Evolutionary conservation across 2,113 vertebrate genomes (phyloP).

Genomic region (Chaetodon auriga): DNA sequence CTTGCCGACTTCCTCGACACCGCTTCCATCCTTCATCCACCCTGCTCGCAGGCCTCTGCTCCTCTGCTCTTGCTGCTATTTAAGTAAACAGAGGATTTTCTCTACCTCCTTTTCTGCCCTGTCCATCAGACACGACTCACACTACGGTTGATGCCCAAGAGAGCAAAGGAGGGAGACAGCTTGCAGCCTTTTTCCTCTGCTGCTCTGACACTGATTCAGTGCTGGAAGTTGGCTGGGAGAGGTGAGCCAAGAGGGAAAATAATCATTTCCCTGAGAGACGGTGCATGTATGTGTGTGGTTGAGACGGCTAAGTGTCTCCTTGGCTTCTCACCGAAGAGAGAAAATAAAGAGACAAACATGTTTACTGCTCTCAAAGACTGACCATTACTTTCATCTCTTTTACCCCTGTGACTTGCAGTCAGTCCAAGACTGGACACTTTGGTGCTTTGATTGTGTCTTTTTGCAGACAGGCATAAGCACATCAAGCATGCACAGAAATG

Average conservation of each 20-base stretch:
- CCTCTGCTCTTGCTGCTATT: slow-evolving; percentile 31
- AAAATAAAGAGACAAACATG: slow-evolving; percentile 23
- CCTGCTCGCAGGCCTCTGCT: slow-evolving; percentile 8
- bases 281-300: slow-evolving; percentile 30
- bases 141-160: slow-evolving; percentile 58
- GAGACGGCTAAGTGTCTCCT: slow-evolving; percentile 42
- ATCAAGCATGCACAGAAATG: slow-evolving; percentile 20
- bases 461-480: background rate
- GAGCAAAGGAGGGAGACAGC: slow-evolving; percentile 55
- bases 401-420: background rate
- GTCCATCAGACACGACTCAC: slow-evolving; percentile 55
- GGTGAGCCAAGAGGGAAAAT: slow-evolving; percentile 56
- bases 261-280: slow-evolving; percentile 66
- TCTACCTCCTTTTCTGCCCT: slow-evolving; percentile 28
- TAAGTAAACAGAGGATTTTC: slow-evolving; percentile 61
- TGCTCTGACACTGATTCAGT: slow-evolving; percentile 66
- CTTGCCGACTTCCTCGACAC: slow-evolving; percentile 18
- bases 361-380: slow-evolving; percentile 1
- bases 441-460: slow-evolving; percentile 23
- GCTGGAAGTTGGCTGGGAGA: slow-evolving; percentile 43
- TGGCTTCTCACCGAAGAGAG: slow-evolving; percentile 32
- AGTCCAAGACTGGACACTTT: background rate
- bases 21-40: slow-evolving; percentile 14
- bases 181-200: slow-evolving; percentile 36
- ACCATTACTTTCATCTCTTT: slow-evolving; percentile 7